Evolutionary conservation across 2,888 invertebrate genomes (phyloP).

Genomic region (Lepidocyrtinus sp.): DNA sequence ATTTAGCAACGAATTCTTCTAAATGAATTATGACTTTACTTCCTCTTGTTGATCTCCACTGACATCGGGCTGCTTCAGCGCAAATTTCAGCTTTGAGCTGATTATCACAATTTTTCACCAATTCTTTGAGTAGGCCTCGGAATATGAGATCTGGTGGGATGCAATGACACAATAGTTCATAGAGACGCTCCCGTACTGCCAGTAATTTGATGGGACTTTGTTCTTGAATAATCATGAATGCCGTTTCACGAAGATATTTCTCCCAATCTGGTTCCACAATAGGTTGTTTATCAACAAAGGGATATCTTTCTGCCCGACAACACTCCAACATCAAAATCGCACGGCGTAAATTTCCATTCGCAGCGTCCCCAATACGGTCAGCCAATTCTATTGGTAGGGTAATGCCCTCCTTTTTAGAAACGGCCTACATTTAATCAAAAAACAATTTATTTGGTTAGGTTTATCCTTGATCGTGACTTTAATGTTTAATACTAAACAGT

Average conservation of each 20-base stretch:
- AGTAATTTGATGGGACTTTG: conserved; percentile 89
- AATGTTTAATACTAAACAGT: no score
- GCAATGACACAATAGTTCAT: conserved; percentile 94
- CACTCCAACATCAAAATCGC: conserved; percentile 96
- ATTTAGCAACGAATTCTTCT: conserved; percentile 96
- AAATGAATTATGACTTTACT: conserved; percentile 96
- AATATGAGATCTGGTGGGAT: conserved; percentile 91
- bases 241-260: conserved; percentile 87
- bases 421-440: conserved; percentile 74
- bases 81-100: conserved; percentile 89
- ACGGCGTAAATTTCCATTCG: conserved; percentile 90
- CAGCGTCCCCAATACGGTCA: conserved; percentile 82
- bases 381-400: conserved; percentile 84
- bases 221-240: conserved; percentile 86
- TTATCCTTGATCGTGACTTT: no score
- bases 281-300: conserved; percentile 67
- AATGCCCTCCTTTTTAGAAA: conserved; percentile 88
- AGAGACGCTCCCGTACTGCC: conserved; percentile 89
- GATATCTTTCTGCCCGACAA: conserved; percentile 74
- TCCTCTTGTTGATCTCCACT: conserved; percentile 92
- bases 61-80: conserved; percentile 89
- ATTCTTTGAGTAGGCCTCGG: conserved; percentile 83
- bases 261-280: conserved; percentile 91
- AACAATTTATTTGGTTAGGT: conserved; percentile 15
- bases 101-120: conserved; percentile 92